Base-by-base conservation (phyloP, 2,113 vertebrate genomes). In the Nannospalax galili region DNA sequence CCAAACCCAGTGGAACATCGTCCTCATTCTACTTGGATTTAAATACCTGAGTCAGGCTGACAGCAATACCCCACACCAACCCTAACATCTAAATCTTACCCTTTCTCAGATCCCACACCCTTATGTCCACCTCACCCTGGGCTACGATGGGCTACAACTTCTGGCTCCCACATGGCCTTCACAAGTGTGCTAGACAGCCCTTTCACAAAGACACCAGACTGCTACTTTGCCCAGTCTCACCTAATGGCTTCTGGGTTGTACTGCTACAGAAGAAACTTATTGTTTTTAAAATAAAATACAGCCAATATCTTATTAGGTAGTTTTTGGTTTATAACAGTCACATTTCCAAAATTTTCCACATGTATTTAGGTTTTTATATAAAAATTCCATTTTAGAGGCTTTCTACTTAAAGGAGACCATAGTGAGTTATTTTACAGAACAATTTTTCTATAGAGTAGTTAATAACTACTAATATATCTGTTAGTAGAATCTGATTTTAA, bases 281-380 rank as follows among this genome's bases (percentile, higher is more conserved):
- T n/a, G 26, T 81, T 80, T 94, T 58, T 74, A 81, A 91, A 91
- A 60, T 88, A 84, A 94, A 45, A 84, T 56, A 56, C 10, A 93
- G 22, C 77, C 35, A 77, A 64, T 70, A 75, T 58, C 58, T 86
- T 69, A n/a, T 58, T 32, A 84, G 45, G 26, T 48, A 56, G 42
- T 32, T 77, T n/a, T 40, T 60, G 84, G 94, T 75, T 37, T 69
- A 4, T 32, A 62, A 86, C 0, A 69, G 24, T n/a, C 24, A 67
- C 7, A 42, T 48, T 87, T 52, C 77, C 65, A n/a, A 90, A 88
- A 93, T 32, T 24, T 75, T 87, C 52, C 69, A 92, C 4, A 60
- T 45, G 58, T 17, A 40, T 88, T 77, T 87, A 84, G 60, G 20
- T 5, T 74, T 87, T 70, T 86, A 80, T 37, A 75, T 5, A 80